phyloP scores from a whole-genome alignment of 2,888 invertebrate genomes.

The Cecidostiba fungosa region DNA sequence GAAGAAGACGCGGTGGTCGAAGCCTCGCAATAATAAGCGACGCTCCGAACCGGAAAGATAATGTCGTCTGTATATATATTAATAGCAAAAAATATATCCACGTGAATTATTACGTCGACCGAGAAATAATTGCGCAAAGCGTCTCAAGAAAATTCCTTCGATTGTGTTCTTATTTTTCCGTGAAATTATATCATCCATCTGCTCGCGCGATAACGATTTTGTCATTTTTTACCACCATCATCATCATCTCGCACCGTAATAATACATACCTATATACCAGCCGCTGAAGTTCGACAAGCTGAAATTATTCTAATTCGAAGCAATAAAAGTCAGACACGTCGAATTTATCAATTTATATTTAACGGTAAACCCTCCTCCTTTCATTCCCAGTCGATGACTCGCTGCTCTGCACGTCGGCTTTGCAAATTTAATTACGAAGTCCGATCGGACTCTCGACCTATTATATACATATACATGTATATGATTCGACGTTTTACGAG shows the following conservation, averaged over 20 bases:
- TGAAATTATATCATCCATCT: no score
- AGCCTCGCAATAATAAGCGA: neutral
- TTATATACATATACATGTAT: neutral
- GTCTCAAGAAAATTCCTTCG: neutral
- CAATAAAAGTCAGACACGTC: neutral
- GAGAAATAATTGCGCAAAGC: neutral
- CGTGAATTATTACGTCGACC: neutral
- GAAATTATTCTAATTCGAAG: conserved; percentile 3
- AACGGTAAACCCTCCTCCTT: neutral
- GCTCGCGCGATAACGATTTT: neutral
- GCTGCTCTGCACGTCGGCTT: neutral
- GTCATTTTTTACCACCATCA: neutral
- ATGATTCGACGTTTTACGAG: neutral
- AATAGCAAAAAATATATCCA: neutral
- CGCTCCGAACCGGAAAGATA: neutral
- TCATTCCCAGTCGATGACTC: neutral
- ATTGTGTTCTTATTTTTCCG: no score
- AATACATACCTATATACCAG: neutral
- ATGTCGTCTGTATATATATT: neutral
- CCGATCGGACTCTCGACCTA: neutral
- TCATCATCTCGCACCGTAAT: neutral
- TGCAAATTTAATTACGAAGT: neutral
- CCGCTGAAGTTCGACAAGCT: neutral
- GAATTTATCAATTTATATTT: neutral
- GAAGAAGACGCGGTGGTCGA: neutral